Base-by-base conservation (phyloP, 2,888 invertebrate species). In the Polyommatus icarus region DNA sequence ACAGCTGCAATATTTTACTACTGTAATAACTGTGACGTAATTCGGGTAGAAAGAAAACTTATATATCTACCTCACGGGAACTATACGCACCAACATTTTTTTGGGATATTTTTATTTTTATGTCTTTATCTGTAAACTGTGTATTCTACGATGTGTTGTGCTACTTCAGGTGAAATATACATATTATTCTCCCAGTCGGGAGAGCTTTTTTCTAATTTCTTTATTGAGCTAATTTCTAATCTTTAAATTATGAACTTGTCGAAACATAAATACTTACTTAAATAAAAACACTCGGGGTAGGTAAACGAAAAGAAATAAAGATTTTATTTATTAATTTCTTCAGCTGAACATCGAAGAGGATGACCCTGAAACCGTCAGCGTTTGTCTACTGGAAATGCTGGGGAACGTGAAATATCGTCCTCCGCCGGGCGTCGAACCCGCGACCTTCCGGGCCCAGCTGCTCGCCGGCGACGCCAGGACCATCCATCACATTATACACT, bases 381-480 rank as follows among this genome's bases (percentile, higher is more conserved):
- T 97, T 72, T 94, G 97, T 67, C 94, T 98, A 76, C 91, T 98
- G 78, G 95, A 96, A 82, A 94, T 96, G 88, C 91, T 98, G 24
- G 94, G 96, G 79, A 95, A 97, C 80, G 95, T 98, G n/a, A 97
- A 97, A 89, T 98, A 97, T 86, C 96, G 96, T 75, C 97, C 97
- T 3, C 94, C 95, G 32, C 92, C 94, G 3, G 89, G 88, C 6
- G 87, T 90, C 18, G 92, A 94, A 80, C 89, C 95, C n/a, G 84
- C 91, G 4, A 82, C 84, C 76, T 95, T 95, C 82, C 88, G 94
- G 67, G 87, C 91, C 0, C 91, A 91, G 79, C 84, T 95, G 71
- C 86, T 94, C 7, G 93, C 94, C 78, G 98, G 98, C 24, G 97
- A 97, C 82, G 95, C 97, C 76, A 94, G 95, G 82, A 95, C 96